A percentile compares a stretch with the other conserved stretches of the same genome.
These are phyloP conservation scores for Pseudomugil tenellus DNA, from an alignment of 2,797 vertebrate genomes.

Conservation along the genomic window DNA sequence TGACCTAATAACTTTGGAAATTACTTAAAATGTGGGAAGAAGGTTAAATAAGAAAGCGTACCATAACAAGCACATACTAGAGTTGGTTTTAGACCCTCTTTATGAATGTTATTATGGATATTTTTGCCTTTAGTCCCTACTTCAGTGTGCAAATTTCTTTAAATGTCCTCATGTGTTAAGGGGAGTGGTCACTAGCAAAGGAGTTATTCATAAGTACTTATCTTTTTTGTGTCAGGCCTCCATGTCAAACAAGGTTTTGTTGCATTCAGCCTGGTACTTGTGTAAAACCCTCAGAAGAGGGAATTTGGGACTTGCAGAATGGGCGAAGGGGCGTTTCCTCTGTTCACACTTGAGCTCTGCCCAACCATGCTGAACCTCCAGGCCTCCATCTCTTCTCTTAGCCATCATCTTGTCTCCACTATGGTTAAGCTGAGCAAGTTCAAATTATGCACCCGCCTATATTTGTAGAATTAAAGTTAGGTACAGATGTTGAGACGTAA, in stretches of 20 bases:
- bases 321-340: conserved; percentile 77
- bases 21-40: conserved; percentile 71
- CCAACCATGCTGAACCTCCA: conserved; percentile 82
- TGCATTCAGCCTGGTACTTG: conserved; percentile 56
- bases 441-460: conserved; percentile 70
- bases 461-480: conserved; percentile 64
- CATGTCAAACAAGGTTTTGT: conserved; percentile 37
- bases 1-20: conserved; percentile 76
- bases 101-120: conserved; percentile 34
- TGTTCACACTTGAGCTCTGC: conserved; percentile 83
- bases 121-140: conserved; percentile 11
- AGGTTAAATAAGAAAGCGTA: conserved; percentile 40
- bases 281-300: conserved; percentile 47
- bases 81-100: conserved; percentile 54
- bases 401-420: conserved; percentile 69
- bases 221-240: conserved; percentile 61
- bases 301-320: conserved; percentile 71
- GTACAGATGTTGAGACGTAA: conserved; percentile 66
- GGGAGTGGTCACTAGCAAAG: conserved; percentile 51
- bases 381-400: conserved; percentile 63
- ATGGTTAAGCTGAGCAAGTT: conserved; percentile 76
- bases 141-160: conserved; percentile 1
- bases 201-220: conserved; percentile 71
- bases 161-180: conserved; percentile 47
- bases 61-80: conserved; percentile 61